phyloP scores from a whole-genome alignment of 2,113 vertebrate species.

The Setophaga petechia region DNA sequence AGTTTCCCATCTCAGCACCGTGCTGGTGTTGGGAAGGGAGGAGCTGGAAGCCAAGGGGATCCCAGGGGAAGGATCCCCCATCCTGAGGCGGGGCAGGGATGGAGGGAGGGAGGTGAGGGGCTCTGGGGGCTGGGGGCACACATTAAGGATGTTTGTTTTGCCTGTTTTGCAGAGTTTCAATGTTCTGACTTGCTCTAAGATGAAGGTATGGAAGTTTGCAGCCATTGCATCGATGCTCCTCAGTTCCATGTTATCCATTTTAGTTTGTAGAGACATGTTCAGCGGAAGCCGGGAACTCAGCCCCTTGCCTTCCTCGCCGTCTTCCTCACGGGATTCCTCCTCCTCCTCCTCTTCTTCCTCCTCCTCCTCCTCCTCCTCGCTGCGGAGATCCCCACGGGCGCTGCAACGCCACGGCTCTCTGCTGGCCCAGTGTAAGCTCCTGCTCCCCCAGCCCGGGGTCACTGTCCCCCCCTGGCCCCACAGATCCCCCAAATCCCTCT shows the following conservation, averaged over 20 bases:
- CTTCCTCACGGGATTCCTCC: constrained; percentile 21
- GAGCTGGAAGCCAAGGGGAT: background rate
- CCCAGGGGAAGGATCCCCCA: fast-evolving
- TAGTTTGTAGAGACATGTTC: constrained; percentile 83
- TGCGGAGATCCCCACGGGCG: constrained; percentile 62
- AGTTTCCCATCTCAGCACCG: background rate
- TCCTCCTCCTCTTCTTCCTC: background rate
- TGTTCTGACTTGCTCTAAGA: constrained; percentile 90
- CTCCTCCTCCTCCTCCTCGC: background rate
- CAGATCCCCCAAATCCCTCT: fast-evolving
- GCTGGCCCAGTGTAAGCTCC: constrained; percentile 70
- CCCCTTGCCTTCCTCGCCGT: constrained; percentile 33
- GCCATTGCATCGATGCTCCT: constrained; percentile 88
- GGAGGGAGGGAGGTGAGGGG: background rate
- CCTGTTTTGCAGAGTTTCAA: constrained; percentile 84
- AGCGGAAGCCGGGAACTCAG: constrained; percentile 40
- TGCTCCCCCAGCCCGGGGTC: background rate
- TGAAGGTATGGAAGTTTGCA: constrained; percentile 94
- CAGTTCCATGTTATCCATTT: constrained; percentile 81
- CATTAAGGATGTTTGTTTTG: constrained; percentile 50
- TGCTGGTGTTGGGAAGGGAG: background rate
- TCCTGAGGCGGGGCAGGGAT: background rate
- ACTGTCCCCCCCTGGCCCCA: fast-evolving
- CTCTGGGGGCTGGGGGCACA: fast-evolving
- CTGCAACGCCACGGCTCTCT: constrained; percentile 57